phyloP scores from a whole-genome alignment of 2,797 vertebrate species.

The Lagodon rhomboides region DNA sequence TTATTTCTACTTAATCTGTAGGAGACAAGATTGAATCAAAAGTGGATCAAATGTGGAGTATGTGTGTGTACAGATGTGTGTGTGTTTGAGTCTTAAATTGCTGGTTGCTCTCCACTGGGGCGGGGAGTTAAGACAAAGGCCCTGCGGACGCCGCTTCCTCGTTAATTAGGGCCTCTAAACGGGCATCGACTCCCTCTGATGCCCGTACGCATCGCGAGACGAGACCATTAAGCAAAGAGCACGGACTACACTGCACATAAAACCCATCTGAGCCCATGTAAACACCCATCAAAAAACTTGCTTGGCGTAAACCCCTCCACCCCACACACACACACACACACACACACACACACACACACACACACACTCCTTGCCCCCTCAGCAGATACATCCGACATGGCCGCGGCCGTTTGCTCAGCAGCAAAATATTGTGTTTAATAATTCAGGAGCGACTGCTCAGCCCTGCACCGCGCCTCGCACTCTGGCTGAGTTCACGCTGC shows the following conservation, averaged over 20 bases:
- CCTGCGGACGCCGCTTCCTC: conserved; percentile 34
- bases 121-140: conserved; percentile 40
- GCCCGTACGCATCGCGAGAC: conserved; percentile 1
- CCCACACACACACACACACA: conserved; percentile 7
- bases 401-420: conserved; percentile 68
- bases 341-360: conserved; percentile 17
- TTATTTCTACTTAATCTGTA: not conserved
- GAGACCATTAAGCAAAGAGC: not conserved
- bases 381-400: conserved; percentile 56
- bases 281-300: not conserved
- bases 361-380: conserved; percentile 38
- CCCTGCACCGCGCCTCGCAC: conserved; percentile 57
- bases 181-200: conserved; percentile 16
- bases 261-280: not conserved
- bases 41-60: not conserved
- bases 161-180: conserved; percentile 54
- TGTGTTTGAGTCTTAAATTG: conserved; percentile 23
- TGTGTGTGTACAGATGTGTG: not conserved
- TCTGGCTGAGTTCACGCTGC: conserved; percentile 64
- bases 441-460: conserved; percentile 79
- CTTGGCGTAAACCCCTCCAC: not conserved
- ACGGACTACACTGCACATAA: not conserved
- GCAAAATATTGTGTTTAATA: conserved; percentile 84
- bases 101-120: conserved; percentile 26
- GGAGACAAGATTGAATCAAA: not conserved